A percentile compares a stretch with the other conserved stretches of the same genome.
Evolutionary conservation across 2,888 invertebrate species (phyloP).

Genomic region (Mythimna lalbum): DNA sequence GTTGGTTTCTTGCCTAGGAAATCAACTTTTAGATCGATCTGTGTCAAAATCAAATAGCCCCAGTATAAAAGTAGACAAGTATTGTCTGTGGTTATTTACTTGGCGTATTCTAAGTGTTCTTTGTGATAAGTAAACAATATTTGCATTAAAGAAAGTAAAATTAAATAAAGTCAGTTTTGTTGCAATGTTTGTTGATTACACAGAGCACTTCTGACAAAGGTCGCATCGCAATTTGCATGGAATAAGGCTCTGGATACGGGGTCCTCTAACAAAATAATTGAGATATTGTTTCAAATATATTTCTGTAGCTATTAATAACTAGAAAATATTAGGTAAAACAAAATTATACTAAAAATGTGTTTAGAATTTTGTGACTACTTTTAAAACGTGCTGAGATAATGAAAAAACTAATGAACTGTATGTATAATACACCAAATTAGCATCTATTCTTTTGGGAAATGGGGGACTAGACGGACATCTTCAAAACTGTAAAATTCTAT

Average conservation of each 20-base stretch:
- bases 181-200: not conserved
- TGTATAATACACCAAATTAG: conserved; percentile 56
- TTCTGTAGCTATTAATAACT: conserved; percentile 29
- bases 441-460: conserved; percentile 41
- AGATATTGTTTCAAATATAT: conserved; percentile 14
- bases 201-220: not conserved
- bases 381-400: conserved; percentile 20
- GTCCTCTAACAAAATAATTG: conserved; percentile 12
- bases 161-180: not conserved
- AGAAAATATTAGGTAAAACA: conserved; percentile 2
- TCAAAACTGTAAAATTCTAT: not conserved
- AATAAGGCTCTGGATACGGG: not conserved
- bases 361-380: conserved; percentile 47
- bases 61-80: not conserved
- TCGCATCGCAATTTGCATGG: conserved; percentile 33
- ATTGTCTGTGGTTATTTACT: not conserved
- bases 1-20: not conserved
- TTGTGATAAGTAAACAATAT: not conserved
- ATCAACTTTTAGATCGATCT: conserved; percentile 2
- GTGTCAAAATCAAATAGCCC: conserved; percentile 1
- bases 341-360: conserved; percentile 18
- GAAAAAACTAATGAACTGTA: conserved; percentile 37
- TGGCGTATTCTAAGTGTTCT: not conserved
- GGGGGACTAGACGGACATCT: conserved; percentile 11
- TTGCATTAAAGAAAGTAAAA: no score